Evolutionary conservation across 2,888 invertebrate genomes (phyloP).

Genomic region (Idaea biselata): DNA sequence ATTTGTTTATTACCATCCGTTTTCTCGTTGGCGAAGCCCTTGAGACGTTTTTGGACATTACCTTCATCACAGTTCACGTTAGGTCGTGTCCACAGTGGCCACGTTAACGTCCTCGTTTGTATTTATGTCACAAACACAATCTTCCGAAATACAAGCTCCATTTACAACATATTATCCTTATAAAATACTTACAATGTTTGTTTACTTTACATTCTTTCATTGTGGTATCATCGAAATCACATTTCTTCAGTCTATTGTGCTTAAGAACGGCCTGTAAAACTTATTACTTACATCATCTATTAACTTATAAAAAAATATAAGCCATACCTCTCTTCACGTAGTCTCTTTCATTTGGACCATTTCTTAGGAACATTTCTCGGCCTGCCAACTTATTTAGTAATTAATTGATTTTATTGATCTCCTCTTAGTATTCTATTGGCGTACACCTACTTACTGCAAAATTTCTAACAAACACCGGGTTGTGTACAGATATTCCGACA

Average conservation of each 20-base stretch:
- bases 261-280: not conserved
- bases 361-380: not conserved
- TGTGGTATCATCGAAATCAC: not conserved
- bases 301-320: too few species aligned
- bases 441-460: constrained; percentile 9
- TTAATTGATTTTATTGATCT: not conserved
- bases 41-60: not conserved
- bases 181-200: not conserved
- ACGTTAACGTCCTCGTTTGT: not conserved
- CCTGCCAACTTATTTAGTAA: not conserved
- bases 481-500: constrained; percentile 72
- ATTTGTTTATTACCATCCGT: not conserved
- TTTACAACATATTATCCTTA: not conserved
- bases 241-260: not conserved
- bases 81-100: not conserved
- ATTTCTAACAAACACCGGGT: constrained; percentile 38
- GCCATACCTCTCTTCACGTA: not conserved
- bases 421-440: not conserved
- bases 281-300: not conserved
- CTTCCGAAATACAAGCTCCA: not conserved
- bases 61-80: not conserved
- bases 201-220: not conserved
- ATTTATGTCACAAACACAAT: not conserved
- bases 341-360: not conserved
- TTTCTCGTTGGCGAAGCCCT: not conserved